Evolutionary conservation across 2,113 vertebrate genomes (phyloP).

Genomic region (Hiodon tergisus): DNA sequence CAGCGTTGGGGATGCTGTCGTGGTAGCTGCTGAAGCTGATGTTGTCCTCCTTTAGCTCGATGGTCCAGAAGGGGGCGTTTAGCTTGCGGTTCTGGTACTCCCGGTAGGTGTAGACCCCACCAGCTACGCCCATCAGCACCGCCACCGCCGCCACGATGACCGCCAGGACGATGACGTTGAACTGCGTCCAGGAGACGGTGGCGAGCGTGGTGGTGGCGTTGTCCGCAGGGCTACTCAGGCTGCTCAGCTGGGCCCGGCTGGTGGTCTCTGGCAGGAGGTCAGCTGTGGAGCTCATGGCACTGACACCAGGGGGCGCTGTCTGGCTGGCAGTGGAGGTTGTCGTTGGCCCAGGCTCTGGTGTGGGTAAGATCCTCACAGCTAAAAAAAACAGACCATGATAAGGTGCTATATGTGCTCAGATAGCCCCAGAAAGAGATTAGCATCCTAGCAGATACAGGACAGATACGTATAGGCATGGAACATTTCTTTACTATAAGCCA

Average conservation of each 20-base stretch:
- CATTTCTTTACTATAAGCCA: no score
- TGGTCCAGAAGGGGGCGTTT: constrained; percentile 83
- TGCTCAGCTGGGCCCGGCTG: constrained; percentile 47
- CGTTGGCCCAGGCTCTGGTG: not conserved
- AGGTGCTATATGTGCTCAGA: not conserved
- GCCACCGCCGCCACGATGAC: constrained; percentile 77
- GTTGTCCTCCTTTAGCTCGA: constrained; percentile 84
- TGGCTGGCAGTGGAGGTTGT: not conserved
- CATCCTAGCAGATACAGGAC: no score
- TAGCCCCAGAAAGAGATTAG: not conserved
- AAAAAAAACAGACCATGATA: not conserved
- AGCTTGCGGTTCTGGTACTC: constrained; percentile 80
- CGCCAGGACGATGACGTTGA: constrained; percentile 77
- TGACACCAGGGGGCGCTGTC: not conserved
- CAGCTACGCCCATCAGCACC: constrained; percentile 73
- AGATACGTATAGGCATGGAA: no score
- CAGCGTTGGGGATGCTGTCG: constrained; percentile 80
- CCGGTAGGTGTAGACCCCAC: constrained; percentile 74
- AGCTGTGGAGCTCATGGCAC: constrained; percentile 1
- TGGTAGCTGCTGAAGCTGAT: constrained; percentile 87
- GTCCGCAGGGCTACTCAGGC: constrained; percentile 59
- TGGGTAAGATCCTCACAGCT: constrained; percentile 8
- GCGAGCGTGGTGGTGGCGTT: constrained; percentile 62
- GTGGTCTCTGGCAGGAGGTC: constrained; percentile 31
- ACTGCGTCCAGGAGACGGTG: constrained; percentile 77